Base-by-base conservation (phyloP, 1,140 invertebrate genomes). In the Diabrotica undecimpunctata region DNA sequence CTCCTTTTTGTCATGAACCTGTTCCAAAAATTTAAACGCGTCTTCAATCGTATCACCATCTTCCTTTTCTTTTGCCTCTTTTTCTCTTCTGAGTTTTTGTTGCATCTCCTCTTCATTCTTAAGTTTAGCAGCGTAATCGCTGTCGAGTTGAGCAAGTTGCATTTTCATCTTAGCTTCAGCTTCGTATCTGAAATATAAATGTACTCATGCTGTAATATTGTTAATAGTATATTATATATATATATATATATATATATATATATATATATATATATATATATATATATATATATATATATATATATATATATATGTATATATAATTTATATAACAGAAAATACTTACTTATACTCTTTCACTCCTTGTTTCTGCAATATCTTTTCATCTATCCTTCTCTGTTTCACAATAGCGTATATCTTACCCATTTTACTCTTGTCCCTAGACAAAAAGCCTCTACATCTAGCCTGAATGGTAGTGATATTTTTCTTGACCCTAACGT, bases 361-460 rank as follows among this genome's bases (percentile, higher is more conserved):
- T 61, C 87, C 87, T 75, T 84, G 82, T 71, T 85, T 83, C 64
- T 84, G 84, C 51, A 90, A 75, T 8, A 83, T 80, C 39, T 77
- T 73, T 74, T 90, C 88, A 70, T 91, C 89, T 57, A 85, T 61
- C 11, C 66, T 78, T 61, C 84, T 79, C 13, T 88, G 75, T 11
- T 80, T 72, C 10, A 86, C 77, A 9, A 87, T 83, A 74, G 88
- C 85, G 56, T 74, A 73, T 38, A 81, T 72, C 66, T 75, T 74
- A 7, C 74, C 75, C 11, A 78, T 68, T 53, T 74, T 75, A 61
- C 73, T 79, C 58, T 79, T 69, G 39, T 77, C 78, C 58, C 93
- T 83, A 0, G 88, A 82, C 54, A 95, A 75, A 72, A 88, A 90
- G 0, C 93, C 94, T 62, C 88, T 87, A 74, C 87, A 88, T 25